phyloP scores from a whole-genome alignment of 2,888 invertebrate species.

The Baccha elongata region DNA sequence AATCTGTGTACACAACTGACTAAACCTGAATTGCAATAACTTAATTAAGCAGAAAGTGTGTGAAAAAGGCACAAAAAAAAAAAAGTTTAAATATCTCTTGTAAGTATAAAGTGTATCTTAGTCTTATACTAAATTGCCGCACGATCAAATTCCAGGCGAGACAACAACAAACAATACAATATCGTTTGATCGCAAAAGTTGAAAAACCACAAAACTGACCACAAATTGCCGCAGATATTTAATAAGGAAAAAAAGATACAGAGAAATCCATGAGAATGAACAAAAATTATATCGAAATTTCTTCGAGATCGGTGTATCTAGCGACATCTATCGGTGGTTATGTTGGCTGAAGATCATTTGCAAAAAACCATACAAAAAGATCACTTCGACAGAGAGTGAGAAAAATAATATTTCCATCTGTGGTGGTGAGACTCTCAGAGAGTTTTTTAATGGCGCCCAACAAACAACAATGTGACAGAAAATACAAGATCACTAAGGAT shows the following conservation, averaged over 20 bases:
- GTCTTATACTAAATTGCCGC: conserved; percentile 48
- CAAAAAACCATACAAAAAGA: conserved; percentile 1
- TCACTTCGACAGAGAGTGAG: neutral
- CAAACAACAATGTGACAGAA: conserved; percentile 15
- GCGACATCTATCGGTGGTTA: conserved; percentile 63
- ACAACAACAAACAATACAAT: neutral
- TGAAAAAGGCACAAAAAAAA: conserved; percentile 37
- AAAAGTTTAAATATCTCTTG: conserved; percentile 42
- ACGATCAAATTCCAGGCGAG: conserved; percentile 61
- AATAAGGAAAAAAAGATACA: neutral
- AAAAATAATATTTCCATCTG: neutral
- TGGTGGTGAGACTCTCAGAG: conserved; percentile 38
- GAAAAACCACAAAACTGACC: conserved; percentile 70
- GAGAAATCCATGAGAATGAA: neutral
- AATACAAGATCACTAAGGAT: conserved; percentile 29
- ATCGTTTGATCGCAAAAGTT: conserved; percentile 66
- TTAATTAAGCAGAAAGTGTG: conserved; percentile 70
- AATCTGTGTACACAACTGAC: conserved; percentile 49
- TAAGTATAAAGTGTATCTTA: conserved; percentile 27
- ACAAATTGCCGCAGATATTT: conserved; percentile 56
- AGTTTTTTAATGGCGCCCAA: conserved; percentile 35
- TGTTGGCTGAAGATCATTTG: conserved; percentile 10
- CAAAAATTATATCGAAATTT: conserved; percentile 27
- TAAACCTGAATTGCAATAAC: conserved; percentile 64
- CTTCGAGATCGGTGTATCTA: conserved; percentile 31